Evolutionary conservation across 2,797 vertebrate genomes (phyloP), one percentile per base, ranked within the genome.

Genomic region (Fistularia tabacaria): DNA sequence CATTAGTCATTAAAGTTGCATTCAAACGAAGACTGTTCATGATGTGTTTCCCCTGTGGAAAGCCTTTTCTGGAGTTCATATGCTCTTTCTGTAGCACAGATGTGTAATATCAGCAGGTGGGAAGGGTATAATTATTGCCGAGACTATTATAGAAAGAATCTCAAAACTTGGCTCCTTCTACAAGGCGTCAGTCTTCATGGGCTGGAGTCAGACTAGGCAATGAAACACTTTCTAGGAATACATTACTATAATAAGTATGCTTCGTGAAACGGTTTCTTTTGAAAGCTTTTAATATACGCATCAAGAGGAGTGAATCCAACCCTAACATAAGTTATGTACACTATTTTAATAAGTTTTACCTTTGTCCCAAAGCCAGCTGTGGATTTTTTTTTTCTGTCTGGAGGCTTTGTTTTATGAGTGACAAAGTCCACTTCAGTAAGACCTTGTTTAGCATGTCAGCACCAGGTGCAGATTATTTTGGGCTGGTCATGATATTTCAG

Each of bases 381-480:
- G 76, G 57, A 63, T 49, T 79, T 72, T 83, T 71, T 51, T 25
- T 56, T 46, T 14, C 62, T 62, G 13, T 62, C 25, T 9, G 42
- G 15, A 60, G 52, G 37, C 73, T 84, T 88, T 87, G 83, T 88
- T 85, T 86, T 78, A 77, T 77, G 75, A 84, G 76, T 54, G 74
- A 84, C 82, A 74, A 84, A 78, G 82, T 85, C 70, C 74, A 69
- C 76, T 75, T 78, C 58, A 66, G 73, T 67, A 14, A 67, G 76
- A 54, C 81, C 81, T 75, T 73, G 77, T 85, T 77, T 37, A 77
- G 76, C 77, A 54, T 77, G 69, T 83, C 76, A 40, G 81, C 85
- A 86, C 88, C 88, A 91, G 88, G 89, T 90, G 89, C 88, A 87
- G 88, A 76, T 85, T 91, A 89, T 89, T 89, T 88, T 84, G 74